Conservation (phyloP, 2,113 vertebrate species). For the cattle (Bos taurus) region ARS-UCD2.0 NC_037336.1:99300001-99300500, state of each 20-base stretch:
- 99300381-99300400: background rate
- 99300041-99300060: background rate
- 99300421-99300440: too few species aligned
- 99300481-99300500: too few species aligned
- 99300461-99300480: accelerated
- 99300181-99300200: background rate
- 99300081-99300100: background rate
- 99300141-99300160: background rate
- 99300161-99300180: background rate
- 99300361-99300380: background rate
- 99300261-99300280: background rate
- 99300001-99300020: background rate
- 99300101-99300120: background rate
- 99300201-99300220: background rate
- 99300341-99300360: too few species aligned
- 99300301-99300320: background rate
- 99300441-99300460: accelerated
- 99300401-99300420: background rate
- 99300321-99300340: background rate
- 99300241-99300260: background rate
- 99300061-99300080: background rate
- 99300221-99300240: background rate
- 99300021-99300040: background rate
- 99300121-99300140: background rate
- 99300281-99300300: background rate